Base-by-base conservation (phyloP, 2,888 invertebrate genomes). In the Acanthosepion pharaonis region DNA sequence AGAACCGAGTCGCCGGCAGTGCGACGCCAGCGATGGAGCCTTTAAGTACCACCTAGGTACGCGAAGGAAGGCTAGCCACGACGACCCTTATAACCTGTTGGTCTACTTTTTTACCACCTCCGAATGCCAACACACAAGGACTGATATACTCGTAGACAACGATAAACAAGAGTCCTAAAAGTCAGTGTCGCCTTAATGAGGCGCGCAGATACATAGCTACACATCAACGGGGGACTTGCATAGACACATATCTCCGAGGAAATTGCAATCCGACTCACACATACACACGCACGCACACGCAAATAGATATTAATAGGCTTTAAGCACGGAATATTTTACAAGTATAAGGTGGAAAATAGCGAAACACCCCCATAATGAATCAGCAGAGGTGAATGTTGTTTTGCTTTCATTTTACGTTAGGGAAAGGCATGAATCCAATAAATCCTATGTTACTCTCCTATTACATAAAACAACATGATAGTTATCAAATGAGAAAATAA, bases 1-100 rank as follows among this genome's bases (percentile, higher is more conserved):
- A n/a, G 78, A 78, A 78, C 78, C n/a, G 33, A 78, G 78, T 78
- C 78, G 78, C 78, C 78, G 78, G 78, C 78, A 78, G 78, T 78
- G 78, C 78, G 78, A 78, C 78, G 78, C 78, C 78, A 78, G 33
- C 78, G 5, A 11, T 78, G 78, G 78, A 78, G 78, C 78, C n/a
- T 78, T 78, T 78, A 78, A 78, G 78, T 78, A 78, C 78, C 78
- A n/a, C 78, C 78, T 78, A n/a, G 78, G 78, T 78, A 78, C 11
- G 78, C 78, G n/a, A 33, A 78, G 78, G 78, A 78, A 78, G 78
- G n/a, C 78, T 78, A 33, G n/a, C 78, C 78, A 78, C 33, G n/a
- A 1, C n/a, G 78, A 78, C 78, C 78, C 78, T 33, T 33, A 15
- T 78, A 78, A 78, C 78, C 78, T 78, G 78, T n/a, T 78, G 78